Percentiles rank a stretch among this genome's conserved stretches.
These are phyloP conservation scores for Rhagophthalmus giganteus DNA, from an alignment of 2,888 invertebrate species.

Conservation along the genomic window DNA sequence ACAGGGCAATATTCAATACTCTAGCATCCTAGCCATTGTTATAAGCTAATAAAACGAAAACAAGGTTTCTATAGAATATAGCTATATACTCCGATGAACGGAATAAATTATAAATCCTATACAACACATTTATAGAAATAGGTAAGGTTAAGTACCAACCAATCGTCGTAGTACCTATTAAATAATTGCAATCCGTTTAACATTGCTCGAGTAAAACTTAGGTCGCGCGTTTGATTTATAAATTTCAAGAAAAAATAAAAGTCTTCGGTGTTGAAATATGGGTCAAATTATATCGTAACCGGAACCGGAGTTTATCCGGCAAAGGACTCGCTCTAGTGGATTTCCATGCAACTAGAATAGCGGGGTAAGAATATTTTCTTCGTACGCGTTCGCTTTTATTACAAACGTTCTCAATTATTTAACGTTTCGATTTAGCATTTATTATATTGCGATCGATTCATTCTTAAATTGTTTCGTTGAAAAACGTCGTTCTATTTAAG, in stretches of 20 bases:
- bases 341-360: not conserved
- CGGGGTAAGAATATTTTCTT: not conserved
- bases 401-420: slow-evolving; percentile 1
- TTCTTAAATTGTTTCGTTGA: too few relatives aligned
- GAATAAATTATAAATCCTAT: too few relatives aligned
- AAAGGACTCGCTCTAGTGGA: slow-evolving; percentile 5
- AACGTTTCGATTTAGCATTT: not conserved
- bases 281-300: not conserved
- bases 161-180: too few relatives aligned
- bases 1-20: slow-evolving; percentile 1
- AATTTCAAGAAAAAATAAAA: not conserved
- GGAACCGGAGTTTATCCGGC: not conserved
- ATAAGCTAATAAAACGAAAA: slow-evolving; percentile 7
- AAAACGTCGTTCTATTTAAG: too few relatives aligned
- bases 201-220: too few relatives aligned
- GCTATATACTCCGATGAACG: too few relatives aligned
- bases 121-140: too few relatives aligned
- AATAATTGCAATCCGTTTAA: too few relatives aligned
- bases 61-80: too few relatives aligned
- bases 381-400: not conserved
- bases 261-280: not conserved
- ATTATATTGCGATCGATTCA: too few relatives aligned
- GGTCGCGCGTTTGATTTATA: too few relatives aligned
- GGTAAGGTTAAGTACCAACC: too few relatives aligned
- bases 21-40: slow-evolving; percentile 4